Conservation (phyloP, 2,797 vertebrate genomes). For the Acipenser transmontanus region DNA sequence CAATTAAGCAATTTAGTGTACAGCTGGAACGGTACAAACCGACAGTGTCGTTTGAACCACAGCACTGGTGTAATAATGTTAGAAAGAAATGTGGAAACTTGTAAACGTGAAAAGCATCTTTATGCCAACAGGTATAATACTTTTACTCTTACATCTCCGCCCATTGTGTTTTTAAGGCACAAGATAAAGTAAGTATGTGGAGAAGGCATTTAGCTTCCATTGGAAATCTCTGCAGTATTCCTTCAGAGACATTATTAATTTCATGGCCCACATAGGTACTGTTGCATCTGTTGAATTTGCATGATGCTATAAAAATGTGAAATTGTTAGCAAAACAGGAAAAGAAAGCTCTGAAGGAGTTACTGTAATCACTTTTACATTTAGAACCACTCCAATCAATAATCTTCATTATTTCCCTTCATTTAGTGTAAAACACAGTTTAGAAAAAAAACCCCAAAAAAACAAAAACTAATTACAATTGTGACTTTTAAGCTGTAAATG, state of each 20-base stretch:
- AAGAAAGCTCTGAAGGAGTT: slow-evolving; percentile 10
- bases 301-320: slow-evolving; percentile 21
- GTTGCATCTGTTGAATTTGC: slow-evolving; percentile 28
- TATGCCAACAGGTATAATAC: slow-evolving; percentile 26
- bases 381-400: not conserved
- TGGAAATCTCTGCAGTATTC: slow-evolving; percentile 25
- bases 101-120: slow-evolving; percentile 41
- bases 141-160: slow-evolving; percentile 16
- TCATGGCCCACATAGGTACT: slow-evolving; percentile 24
- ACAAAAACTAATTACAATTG: too few species aligned
- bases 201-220: slow-evolving; percentile 20
- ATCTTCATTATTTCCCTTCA: not conserved
- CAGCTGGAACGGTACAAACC: too few species aligned
- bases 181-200: slow-evolving; percentile 43
- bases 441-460: not conserved
- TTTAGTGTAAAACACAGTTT: not conserved
- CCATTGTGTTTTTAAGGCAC: slow-evolving; percentile 57
- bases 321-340: slow-evolving; percentile 14
- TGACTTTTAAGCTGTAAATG: too few species aligned
- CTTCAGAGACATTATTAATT: slow-evolving; percentile 29
- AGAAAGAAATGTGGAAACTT: slow-evolving; percentile 37
- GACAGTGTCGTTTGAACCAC: too few species aligned
- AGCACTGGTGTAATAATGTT: too few species aligned
- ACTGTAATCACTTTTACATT: not conserved
- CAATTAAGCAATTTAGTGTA: too few species aligned